phyloP scores from a whole-genome alignment of 2,797 vertebrate species.

The Hippocampus kuda region DNA sequence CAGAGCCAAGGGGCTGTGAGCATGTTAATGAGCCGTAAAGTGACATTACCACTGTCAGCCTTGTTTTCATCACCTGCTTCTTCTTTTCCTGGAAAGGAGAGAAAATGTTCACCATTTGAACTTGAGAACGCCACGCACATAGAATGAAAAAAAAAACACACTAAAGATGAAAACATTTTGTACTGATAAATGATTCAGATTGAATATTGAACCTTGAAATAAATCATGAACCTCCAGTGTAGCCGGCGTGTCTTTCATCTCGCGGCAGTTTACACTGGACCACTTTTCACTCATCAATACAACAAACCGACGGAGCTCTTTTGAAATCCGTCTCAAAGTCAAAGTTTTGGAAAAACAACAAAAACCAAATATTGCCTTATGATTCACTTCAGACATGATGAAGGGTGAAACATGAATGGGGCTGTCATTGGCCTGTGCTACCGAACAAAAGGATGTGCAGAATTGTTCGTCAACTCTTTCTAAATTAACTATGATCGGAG shows the following conservation, averaged over 20 bases:
- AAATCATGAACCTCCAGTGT: conserved; percentile 9
- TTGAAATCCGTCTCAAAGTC: background rate
- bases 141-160: conserved; percentile 23
- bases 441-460: background rate
- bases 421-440: background rate
- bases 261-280: background rate
- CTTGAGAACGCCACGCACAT: conserved; percentile 21
- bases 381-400: background rate
- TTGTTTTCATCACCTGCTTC: conserved; percentile 50
- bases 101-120: conserved; percentile 26
- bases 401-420: background rate
- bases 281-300: background rate
- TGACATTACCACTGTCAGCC: conserved; percentile 52
- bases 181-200: conserved; percentile 22
- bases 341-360: background rate
- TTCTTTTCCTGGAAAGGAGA: conserved; percentile 44
- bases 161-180: conserved; percentile 33
- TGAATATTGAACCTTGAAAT: conserved; percentile 8
- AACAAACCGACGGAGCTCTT: background rate
- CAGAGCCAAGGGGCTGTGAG: conserved; percentile 38
- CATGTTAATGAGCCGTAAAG: conserved; percentile 48
- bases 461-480: background rate
- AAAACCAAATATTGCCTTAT: background rate
- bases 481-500: background rate
- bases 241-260: background rate